A percentile compares a stretch with the other conserved stretches of the same genome.
These are phyloP conservation scores for Drosophila fungiperda DNA, from an alignment of 2,888 invertebrate species.

Conservation along the genomic window DNA sequence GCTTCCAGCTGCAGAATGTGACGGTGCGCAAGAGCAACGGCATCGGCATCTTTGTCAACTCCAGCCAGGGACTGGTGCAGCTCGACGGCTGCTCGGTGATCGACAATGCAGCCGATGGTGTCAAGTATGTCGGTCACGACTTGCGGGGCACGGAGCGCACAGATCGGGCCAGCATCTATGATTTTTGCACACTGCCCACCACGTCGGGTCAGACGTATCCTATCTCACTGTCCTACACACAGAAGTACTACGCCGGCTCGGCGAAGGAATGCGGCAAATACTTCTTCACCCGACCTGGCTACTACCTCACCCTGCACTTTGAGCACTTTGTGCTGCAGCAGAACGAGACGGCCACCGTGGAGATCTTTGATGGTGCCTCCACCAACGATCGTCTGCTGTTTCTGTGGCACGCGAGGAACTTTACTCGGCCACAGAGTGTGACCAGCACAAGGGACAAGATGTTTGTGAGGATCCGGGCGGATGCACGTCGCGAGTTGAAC, in stretches of 20 bases:
- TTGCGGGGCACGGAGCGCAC: constrained; percentile 90
- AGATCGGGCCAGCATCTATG: constrained; percentile 91
- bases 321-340: constrained; percentile 91
- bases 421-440: constrained; percentile 94
- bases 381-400: constrained; percentile 90
- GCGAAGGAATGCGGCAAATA: constrained; percentile 91
- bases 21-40: constrained; percentile 94
- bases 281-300: constrained; percentile 91
- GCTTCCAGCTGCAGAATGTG: constrained; percentile 92
- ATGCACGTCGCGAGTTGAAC: constrained; percentile 89
- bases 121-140: constrained; percentile 94
- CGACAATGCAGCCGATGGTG: constrained; percentile 95
- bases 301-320: constrained; percentile 94
- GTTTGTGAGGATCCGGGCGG: constrained; percentile 91
- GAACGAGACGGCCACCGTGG: constrained; percentile 90
- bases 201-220: constrained; percentile 95
- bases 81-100: constrained; percentile 91
- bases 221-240: constrained; percentile 92
- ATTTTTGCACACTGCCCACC: constrained; percentile 94
- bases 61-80: constrained; percentile 92
- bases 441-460: constrained; percentile 93
- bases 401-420: constrained; percentile 91
- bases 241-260: constrained; percentile 90
- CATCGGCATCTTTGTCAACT: constrained; percentile 95
- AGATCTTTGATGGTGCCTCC: constrained; percentile 92